A percentile compares a stretch with the other conserved stretches of the same genome.
Evolutionary conservation across 2,797 vertebrate species (phyloP).

Genomic region (Petrocephalus sullivani): DNA sequence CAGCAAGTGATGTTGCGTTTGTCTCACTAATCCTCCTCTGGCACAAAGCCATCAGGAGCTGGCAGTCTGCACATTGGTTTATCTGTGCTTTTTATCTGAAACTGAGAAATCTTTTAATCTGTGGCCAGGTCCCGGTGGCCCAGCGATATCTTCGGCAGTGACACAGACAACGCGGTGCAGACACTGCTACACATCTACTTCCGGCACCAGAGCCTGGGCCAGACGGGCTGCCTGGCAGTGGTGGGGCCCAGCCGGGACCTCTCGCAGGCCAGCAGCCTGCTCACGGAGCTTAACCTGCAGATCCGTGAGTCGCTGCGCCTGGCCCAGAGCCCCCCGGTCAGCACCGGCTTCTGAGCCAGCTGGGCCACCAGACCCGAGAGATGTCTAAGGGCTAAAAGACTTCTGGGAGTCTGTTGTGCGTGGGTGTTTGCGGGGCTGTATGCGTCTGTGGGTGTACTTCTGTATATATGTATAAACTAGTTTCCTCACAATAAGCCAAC

Average conservation of each 20-base stretch:
- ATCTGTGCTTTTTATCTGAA: not conserved
- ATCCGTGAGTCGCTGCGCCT: slow-evolving; percentile 84
- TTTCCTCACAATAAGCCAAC: slow-evolving; percentile 59
- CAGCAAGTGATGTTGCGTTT: not conserved
- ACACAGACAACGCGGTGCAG: slow-evolving; percentile 82
- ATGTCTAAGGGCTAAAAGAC: slow-evolving; percentile 61
- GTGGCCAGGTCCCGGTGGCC: slow-evolving; percentile 83
- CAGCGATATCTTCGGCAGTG: slow-evolving; percentile 89
- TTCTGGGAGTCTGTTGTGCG: slow-evolving; percentile 60
- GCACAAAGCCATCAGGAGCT: not conserved
- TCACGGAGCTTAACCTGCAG: slow-evolving; percentile 97
- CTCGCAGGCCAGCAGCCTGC: slow-evolving; percentile 83
- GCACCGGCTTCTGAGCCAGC: slow-evolving; percentile 80
- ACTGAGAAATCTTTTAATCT: not conserved
- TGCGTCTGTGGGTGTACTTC: slow-evolving; percentile 4
- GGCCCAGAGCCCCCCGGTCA: slow-evolving; percentile 66
- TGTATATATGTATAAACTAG: slow-evolving; percentile 33
- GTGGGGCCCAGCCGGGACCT: slow-evolving; percentile 86
- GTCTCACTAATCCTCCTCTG: not conserved
- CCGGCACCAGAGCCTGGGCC: slow-evolving; percentile 92
- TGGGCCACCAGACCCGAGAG: slow-evolving; percentile 17
- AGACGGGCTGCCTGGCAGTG: slow-evolving; percentile 88
- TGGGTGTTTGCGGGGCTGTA: not conserved
- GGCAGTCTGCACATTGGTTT: not conserved
- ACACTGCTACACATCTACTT: slow-evolving; percentile 95